Conservation (phyloP, 2,113 vertebrate species). For the Callopanchax toddi region DNA sequence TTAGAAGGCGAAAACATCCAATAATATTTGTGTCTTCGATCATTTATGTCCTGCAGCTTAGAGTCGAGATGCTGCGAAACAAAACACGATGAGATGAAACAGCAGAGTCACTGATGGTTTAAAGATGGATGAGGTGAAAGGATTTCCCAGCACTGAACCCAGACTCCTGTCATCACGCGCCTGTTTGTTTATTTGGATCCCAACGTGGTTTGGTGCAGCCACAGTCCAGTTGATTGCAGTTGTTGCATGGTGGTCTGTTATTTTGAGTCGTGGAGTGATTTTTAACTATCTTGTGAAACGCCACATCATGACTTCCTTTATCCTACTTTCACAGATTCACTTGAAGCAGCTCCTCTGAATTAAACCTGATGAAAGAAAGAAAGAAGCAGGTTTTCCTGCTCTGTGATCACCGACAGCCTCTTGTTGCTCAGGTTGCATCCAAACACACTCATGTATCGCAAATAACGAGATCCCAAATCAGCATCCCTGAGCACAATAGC, state of each 20-base stretch:
- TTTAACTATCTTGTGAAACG: conserved; percentile 64
- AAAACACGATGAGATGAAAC: conserved; percentile 12
- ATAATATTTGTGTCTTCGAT: no score
- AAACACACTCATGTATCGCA: not conserved
- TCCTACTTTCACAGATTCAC: not conserved
- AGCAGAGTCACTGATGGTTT: conserved; percentile 6
- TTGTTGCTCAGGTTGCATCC: not conserved
- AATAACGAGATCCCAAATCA: conserved; percentile 22
- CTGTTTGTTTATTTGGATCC: conserved; percentile 66
- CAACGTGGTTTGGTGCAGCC: conserved; percentile 30
- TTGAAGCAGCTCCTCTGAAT: no score
- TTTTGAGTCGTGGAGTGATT: conserved; percentile 62
- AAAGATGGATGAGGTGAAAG: conserved; percentile 39
- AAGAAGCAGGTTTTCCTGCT: no score
- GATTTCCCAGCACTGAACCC: conserved; percentile 22
- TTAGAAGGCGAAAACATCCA: no score
- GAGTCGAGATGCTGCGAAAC: conserved; percentile 11
- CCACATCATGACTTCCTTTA: conserved; percentile 28
- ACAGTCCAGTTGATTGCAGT: conserved; percentile 65
- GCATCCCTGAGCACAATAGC: conserved; percentile 55
- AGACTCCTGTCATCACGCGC: conserved; percentile 51
- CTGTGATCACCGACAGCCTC: not conserved
- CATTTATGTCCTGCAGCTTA: not conserved
- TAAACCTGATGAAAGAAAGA: no score
- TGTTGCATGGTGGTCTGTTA: conserved; percentile 56